Base-by-base conservation (phyloP, 2,888 invertebrate genomes). In the Scelioninae gen. 1 region DNA sequence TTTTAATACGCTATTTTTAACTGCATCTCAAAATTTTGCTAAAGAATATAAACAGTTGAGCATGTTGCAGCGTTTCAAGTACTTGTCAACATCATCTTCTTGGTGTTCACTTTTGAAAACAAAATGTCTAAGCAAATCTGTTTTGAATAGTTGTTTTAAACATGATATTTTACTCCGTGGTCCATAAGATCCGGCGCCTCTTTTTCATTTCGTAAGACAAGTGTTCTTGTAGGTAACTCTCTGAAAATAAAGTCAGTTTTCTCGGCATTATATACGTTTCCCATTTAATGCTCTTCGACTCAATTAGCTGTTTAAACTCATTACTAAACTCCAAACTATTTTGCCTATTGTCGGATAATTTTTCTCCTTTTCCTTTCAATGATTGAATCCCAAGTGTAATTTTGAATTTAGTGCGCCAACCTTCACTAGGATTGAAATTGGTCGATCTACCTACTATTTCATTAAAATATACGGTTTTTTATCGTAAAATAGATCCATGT, bases 181-280 rank as follows among this genome's bases (percentile, higher is more conserved):
- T n/a, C n/a, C n/a, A n/a, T n/a, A n/a, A n/a, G 43, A n/a, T n/a
- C 43, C n/a, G 43, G 43, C 1, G 43, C 43, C n/a, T 43, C 43
- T 43, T 43, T 43, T 11, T 43, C 43, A 43, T 43, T 43, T 43
- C 1, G n/a, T 5, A 43, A 43, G 10, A 43, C 43, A 5, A 43
- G 43, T 43, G 43, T 43, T 43, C 43, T 10, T 43, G 43, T 43
- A n/a, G 43, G 43, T 43, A 43, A n/a, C n/a, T 6, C 43, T 43
- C 5, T 43, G n/a, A 43, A 43, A 43, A n/a, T n/a, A 43, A 38
- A 6, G 38, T n/a, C n/a, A 43, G 43, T 43, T n/a, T 43, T n/a
- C 9, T 43, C 43, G 6, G 43, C 43, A 43, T 43, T 43, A n/a
- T 43, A 43, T 1, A 43, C 43, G n/a, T 43, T 43, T 43, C 43